These are phyloP conservation scores for Serinus canaria DNA, from an alignment of 2,113 vertebrate genomes.

Conservation along the genomic window DNA sequence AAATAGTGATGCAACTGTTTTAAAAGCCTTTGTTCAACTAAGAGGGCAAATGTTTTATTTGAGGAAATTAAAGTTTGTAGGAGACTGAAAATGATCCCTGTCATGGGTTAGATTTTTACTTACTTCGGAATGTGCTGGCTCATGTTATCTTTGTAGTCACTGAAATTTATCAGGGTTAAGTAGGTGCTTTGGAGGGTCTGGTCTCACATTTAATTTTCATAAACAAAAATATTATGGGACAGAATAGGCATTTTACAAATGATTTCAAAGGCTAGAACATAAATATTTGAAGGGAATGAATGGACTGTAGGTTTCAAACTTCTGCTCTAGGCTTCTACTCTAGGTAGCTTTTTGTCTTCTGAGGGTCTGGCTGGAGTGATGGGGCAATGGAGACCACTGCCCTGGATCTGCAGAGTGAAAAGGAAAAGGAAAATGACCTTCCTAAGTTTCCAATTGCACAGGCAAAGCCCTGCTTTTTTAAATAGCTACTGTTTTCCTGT, in stretches of 20 bases:
- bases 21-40: background rate
- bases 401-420: background rate
- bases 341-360: background rate
- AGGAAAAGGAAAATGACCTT: background rate
- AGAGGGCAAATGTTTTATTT: background rate
- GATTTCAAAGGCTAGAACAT: background rate
- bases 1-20: background rate
- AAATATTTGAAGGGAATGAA: background rate
- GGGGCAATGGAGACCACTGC: background rate
- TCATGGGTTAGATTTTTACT: background rate
- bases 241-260: background rate
- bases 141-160: background rate
- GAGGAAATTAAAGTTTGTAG: background rate
- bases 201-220: background rate
- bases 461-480: background rate
- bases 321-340: background rate
- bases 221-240: background rate
- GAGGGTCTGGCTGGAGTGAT: background rate
- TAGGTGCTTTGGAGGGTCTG: background rate
- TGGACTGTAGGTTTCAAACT: background rate
- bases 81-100: background rate
- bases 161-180: background rate
- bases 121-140: background rate
- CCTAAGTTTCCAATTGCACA: background rate
- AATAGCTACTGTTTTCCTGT: background rate